phyloP scores from a whole-genome alignment of 2,113 vertebrate species.

The Colinus virginianus region DNA sequence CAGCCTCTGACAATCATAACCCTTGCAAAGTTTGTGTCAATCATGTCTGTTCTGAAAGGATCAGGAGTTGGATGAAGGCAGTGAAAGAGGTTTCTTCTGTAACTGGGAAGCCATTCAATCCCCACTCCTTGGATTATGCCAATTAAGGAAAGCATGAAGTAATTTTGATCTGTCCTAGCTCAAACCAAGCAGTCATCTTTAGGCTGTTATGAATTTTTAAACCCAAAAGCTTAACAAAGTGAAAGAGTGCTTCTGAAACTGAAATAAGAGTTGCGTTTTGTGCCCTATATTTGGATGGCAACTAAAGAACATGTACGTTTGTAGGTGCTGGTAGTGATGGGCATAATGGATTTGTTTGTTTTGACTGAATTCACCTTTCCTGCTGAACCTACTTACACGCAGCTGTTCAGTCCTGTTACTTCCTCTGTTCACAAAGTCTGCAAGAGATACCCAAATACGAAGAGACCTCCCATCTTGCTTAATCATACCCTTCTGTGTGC shows the following conservation, averaged over 20 bases:
- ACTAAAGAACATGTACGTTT: not conserved
- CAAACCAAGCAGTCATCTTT: not conserved
- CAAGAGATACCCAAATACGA: not conserved
- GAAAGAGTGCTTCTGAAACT: not conserved
- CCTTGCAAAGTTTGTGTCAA: not conserved
- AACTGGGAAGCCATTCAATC: fast-evolving
- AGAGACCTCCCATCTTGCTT: fast-evolving
- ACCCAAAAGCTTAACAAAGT: not conserved
- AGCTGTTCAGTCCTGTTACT: not conserved
- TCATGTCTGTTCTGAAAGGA: not conserved
- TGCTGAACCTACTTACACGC: not conserved
- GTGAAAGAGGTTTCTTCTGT: not conserved
- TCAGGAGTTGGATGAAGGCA: not conserved
- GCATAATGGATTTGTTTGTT: not conserved
- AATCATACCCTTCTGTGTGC: too few species aligned
- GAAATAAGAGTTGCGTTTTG: not conserved
- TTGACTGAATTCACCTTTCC: not conserved
- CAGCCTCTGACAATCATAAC: slow-evolving; percentile 9
- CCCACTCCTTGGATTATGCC: not conserved
- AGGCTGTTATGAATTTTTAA: not conserved
- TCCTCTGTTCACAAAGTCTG: not conserved
- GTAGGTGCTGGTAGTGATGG: fast-evolving
- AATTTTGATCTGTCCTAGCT: not conserved
- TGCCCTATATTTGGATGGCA: not conserved
- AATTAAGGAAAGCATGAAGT: not conserved